Conservation (phyloP, 2,113 vertebrate species). For the Albula glossodonta region DNA sequence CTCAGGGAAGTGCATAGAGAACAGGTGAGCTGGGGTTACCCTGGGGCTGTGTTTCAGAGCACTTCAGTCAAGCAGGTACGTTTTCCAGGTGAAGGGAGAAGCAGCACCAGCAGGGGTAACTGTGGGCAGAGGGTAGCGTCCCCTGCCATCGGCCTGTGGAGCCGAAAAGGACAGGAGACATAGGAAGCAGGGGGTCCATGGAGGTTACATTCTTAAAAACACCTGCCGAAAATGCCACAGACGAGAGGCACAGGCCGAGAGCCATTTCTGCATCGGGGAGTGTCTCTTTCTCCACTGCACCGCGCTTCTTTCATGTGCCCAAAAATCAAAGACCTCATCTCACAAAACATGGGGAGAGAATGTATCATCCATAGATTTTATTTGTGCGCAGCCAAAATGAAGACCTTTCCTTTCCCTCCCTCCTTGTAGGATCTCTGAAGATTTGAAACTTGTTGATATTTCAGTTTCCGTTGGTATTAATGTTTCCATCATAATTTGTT, state of each 20-base stretch:
- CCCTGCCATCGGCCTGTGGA: no score
- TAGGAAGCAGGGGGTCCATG: constrained; percentile 51
- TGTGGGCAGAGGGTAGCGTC: background rate
- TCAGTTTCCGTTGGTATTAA: background rate
- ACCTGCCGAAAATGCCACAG: constrained; percentile 42
- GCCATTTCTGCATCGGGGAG: constrained; percentile 15
- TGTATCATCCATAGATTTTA: background rate
- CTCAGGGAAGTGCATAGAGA: background rate
- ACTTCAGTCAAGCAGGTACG: background rate
- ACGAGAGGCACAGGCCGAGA: constrained; percentile 35
- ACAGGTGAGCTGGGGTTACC: background rate
- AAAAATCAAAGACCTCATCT: background rate
- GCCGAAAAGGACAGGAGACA: no score
- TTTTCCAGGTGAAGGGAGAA: background rate
- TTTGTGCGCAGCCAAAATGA: background rate
- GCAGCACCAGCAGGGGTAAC: background rate
- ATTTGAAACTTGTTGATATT: background rate
- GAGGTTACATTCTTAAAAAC: background rate
- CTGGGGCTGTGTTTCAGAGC: background rate
- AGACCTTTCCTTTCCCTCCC: background rate
- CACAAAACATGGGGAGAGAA: background rate
- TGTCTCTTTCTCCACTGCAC: background rate
- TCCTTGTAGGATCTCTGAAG: background rate
- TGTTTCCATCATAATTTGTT: background rate
- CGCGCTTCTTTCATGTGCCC: constrained; percentile 17